These are phyloP conservation scores for Leptinotarsa tumamoca DNA, from an alignment of 2,888 invertebrate genomes.

Conservation along the genomic window DNA sequence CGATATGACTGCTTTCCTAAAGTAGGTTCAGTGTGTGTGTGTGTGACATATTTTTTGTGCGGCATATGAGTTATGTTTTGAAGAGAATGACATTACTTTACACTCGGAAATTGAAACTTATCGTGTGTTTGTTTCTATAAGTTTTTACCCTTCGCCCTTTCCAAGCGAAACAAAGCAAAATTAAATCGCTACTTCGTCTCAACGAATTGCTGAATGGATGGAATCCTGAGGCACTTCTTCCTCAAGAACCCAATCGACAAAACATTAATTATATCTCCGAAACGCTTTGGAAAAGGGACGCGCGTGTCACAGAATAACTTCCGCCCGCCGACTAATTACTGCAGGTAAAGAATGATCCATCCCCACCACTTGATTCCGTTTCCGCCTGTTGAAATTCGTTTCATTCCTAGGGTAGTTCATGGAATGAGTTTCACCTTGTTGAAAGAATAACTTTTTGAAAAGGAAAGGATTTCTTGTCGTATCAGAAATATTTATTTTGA, in stretches of 20 bases:
- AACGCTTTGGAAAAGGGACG: slow-evolving; percentile 45
- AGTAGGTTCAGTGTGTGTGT: no score
- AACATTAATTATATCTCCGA: slow-evolving; percentile 61
- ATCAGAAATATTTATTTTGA: no score
- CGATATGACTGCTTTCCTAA: no score
- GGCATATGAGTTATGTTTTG: no score
- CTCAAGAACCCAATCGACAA: slow-evolving; percentile 55
- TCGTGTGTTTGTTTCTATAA: background rate
- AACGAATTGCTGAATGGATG: slow-evolving; percentile 31
- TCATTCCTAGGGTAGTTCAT: background rate
- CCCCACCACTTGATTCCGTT: slow-evolving; percentile 50
- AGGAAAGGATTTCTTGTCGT: no score
- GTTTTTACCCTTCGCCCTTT: slow-evolving; percentile 28
- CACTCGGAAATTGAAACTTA: no score
- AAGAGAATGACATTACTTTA: no score
- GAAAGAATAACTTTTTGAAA: no score
- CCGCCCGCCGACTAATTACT: slow-evolving; percentile 61
- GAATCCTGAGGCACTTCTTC: slow-evolving; percentile 26
- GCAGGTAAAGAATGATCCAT: slow-evolving; percentile 57
- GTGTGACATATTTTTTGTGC: no score
- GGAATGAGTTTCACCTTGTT: background rate
- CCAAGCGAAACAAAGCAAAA: slow-evolving; percentile 37
- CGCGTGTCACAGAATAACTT: slow-evolving; percentile 55
- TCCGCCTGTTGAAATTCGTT: slow-evolving; percentile 24
- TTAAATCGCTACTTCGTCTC: slow-evolving; percentile 40